These are phyloP conservation scores for Porites cylindrica DNA, from an alignment of 92 coral and sea anemone species.

Conservation along the genomic window DNA sequence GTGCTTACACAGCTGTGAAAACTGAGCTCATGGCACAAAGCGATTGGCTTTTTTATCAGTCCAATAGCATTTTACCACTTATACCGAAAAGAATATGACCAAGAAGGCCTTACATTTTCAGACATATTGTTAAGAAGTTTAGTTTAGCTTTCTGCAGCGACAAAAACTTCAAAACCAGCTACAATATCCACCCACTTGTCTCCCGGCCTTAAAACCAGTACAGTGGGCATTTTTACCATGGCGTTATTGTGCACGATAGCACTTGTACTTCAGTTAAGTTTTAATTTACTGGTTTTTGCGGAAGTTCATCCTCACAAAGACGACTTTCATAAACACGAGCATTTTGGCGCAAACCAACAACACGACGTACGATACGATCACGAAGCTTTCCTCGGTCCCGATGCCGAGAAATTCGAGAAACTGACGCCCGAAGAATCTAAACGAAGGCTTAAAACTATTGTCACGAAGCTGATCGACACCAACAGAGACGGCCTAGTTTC, in stretches of 20 bases:
- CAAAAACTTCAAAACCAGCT: neutral
- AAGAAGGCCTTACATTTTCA: neutral
- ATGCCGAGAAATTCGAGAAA: constrained; percentile 91
- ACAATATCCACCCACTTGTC: neutral
- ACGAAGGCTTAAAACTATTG: constrained; percentile 78
- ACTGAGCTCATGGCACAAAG: constrained; percentile 40
- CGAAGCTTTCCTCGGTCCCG: constrained; percentile 98
- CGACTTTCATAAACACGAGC: constrained; percentile 91
- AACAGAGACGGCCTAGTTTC: constrained; percentile 88
- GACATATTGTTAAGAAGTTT: neutral
- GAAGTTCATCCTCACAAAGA: constrained; percentile 84
- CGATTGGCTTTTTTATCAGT: constrained; percentile 50
- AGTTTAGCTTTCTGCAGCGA: neutral
- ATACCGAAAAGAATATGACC: neutral
- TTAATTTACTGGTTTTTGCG: constrained; percentile 20
- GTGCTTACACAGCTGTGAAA: constrained; percentile 43
- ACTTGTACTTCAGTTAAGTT: constrained; percentile 13
- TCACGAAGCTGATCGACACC: constrained; percentile 76
- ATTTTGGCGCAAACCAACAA: constrained; percentile 69
- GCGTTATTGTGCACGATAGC: neutral
- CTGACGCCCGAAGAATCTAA: constrained; percentile 92
- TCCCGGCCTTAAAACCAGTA: neutral
- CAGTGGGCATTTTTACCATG: constrained; percentile 22
- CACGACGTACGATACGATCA: constrained; percentile 93
- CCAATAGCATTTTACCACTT: constrained; percentile 27